phyloP scores from a whole-genome alignment of 2,797 vertebrate genomes.

The Prionace glauca region DNA sequence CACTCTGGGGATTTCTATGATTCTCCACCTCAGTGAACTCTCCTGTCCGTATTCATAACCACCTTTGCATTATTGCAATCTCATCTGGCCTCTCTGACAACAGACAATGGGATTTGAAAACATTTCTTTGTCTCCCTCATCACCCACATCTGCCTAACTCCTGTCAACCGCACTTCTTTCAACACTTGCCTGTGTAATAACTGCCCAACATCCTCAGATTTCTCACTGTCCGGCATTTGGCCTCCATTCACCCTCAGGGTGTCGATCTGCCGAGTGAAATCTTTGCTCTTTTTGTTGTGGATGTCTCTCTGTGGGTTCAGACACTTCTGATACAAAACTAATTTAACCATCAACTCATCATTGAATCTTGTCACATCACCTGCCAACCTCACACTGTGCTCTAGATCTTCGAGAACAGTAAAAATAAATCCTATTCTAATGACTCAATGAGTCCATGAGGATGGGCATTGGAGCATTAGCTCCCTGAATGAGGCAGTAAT shows the following conservation, averaged over 20 bases:
- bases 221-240: not conserved
- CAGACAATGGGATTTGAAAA: not conserved
- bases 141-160: not conserved
- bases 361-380: not conserved
- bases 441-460: no score
- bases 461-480: no score
- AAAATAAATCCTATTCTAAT: not conserved
- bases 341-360: not conserved
- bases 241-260: not conserved
- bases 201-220: not conserved
- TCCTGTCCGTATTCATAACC: no score
- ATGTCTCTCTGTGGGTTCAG: not conserved
- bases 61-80: no score
- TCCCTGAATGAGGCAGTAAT: no score
- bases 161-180: not conserved
- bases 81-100: no score
- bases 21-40: not conserved
- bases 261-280: not conserved
- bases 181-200: not conserved
- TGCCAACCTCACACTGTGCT: not conserved
- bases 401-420: not conserved
- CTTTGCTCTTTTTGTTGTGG: not conserved
- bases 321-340: not conserved
- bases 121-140: not conserved
- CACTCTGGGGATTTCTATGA: no score